Conservation (phyloP, 2,797 vertebrate genomes). For the Masticophis lateralis region DNA sequence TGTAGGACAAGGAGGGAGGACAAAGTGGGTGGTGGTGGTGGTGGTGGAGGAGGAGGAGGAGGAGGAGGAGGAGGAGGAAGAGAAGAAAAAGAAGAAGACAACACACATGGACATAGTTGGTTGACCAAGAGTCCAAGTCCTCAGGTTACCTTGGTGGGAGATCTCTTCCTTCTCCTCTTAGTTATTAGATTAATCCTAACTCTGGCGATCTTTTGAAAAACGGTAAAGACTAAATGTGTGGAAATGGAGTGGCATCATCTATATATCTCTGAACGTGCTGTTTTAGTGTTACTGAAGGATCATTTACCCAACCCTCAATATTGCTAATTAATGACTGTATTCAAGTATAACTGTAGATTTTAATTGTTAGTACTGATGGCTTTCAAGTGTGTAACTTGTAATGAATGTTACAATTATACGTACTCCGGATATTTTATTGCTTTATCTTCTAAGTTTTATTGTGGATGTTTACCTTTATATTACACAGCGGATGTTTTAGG, state of each 20-base stretch:
- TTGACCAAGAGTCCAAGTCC: not conserved
- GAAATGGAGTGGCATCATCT: not conserved
- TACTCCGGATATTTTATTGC: not conserved
- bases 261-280: not conserved
- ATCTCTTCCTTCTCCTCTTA: not conserved
- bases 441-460: not conserved
- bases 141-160: not conserved
- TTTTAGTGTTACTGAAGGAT: not conserved
- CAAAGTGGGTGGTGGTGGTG: not conserved
- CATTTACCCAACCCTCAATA: not conserved
- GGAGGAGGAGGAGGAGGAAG: accelerated
- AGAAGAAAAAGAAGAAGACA: too few relatives aligned
- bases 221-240: not conserved
- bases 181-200: not conserved
- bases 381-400: not conserved
- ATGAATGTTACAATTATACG: not conserved
- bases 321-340: not conserved
- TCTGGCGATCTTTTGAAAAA: not conserved
- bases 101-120: not conserved
- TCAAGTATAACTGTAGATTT: not conserved
- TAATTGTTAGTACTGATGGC: not conserved
- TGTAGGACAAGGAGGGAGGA: too few relatives aligned
- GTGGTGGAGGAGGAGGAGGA: too few relatives aligned
- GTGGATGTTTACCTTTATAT: not conserved
- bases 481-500: not conserved